Percentiles rank a stretch among this genome's conserved stretches.
These are phyloP conservation scores for Sphecodes monilicornis DNA, from an alignment of 2,888 invertebrate genomes.

Conservation along the genomic window DNA sequence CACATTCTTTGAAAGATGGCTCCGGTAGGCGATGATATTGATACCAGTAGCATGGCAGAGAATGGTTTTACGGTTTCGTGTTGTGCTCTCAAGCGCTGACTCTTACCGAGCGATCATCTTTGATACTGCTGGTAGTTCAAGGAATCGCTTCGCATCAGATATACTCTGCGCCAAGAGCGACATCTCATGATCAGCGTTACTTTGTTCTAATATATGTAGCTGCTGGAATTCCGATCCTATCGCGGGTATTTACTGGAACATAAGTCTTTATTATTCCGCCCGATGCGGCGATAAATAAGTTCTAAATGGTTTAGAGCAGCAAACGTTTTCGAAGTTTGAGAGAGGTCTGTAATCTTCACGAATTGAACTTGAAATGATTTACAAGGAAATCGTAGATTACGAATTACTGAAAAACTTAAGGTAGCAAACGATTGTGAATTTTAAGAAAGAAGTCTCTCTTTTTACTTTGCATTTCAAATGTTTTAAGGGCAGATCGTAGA, in stretches of 20 bases:
- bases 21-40: constrained; percentile 41
- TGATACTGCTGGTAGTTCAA: constrained; percentile 54
- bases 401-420: neutral
- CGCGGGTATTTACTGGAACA: neutral
- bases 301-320: neutral
- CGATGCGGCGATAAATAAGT: neutral
- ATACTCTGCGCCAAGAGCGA: constrained; percentile 20
- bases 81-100: constrained; percentile 38
- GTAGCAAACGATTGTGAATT: neutral
- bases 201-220: constrained; percentile 14
- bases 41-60: constrained; percentile 48
- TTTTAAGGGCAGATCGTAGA: too few species aligned
- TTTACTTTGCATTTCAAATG: too few species aligned
- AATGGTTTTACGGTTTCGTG: constrained; percentile 40
- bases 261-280: neutral
- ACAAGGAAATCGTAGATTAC: neutral
- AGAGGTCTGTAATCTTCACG: neutral
- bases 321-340: neutral
- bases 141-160: constrained; percentile 41
- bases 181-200: constrained; percentile 14
- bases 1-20: constrained; percentile 57
- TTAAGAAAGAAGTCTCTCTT: too few species aligned
- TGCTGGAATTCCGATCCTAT: constrained; percentile 3
- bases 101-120: constrained; percentile 43
- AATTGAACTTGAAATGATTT: neutral